Evolutionary conservation across 2,797 vertebrate genomes (phyloP).

Genomic region (Squalus acanthias): DNA sequence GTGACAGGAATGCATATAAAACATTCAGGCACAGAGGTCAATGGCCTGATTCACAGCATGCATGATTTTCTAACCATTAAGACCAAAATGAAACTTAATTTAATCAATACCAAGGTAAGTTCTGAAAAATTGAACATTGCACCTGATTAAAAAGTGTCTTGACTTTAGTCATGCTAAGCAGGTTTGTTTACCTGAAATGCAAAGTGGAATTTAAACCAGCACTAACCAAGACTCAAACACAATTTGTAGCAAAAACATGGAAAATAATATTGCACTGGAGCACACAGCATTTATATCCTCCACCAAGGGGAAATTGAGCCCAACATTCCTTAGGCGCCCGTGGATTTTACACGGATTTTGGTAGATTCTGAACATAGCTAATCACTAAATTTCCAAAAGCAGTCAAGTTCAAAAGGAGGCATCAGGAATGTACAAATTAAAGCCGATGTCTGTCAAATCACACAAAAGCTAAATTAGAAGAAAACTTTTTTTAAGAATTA

Average conservation of each 20-base stretch:
- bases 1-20: not conserved
- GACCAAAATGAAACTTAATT: not conserved
- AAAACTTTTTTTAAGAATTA: not conserved
- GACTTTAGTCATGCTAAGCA: not conserved
- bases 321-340: not conserved
- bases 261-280: not conserved
- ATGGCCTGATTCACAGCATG: not conserved
- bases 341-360: not conserved
- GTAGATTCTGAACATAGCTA: not conserved
- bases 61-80: not conserved
- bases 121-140: not conserved
- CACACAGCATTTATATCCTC: not conserved
- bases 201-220: not conserved
- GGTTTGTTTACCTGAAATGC: not conserved
- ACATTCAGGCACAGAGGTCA: not conserved
- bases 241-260: not conserved
- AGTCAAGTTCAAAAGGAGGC: not conserved
- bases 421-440: not conserved
- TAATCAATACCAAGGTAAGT: not conserved
- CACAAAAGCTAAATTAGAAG: not conserved
- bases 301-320: not conserved
- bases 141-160: not conserved
- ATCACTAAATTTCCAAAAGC: not conserved
- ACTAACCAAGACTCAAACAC: not conserved
- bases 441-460: not conserved